Evolutionary conservation across 2,113 vertebrate species (phyloP), one percentile per base, ranked within the genome.

Genomic region (Myrmecophaga tridactyla): DNA sequence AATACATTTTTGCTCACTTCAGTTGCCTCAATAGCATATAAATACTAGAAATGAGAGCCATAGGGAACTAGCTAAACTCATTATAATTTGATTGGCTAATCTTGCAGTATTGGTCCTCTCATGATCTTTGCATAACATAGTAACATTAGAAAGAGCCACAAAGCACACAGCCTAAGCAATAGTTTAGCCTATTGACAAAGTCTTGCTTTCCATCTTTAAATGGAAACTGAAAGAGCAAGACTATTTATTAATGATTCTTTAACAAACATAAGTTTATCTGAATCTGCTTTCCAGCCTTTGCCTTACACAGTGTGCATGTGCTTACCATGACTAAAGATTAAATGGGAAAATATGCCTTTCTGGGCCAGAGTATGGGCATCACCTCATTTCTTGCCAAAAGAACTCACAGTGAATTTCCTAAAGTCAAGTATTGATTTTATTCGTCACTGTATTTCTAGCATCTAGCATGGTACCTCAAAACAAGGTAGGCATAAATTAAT

Each of bases 21-120:
- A 14, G 46, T 96, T 85, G 60, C 86, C 63, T 97, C 92, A 96
- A 72, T 78, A 97, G 67, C 86, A 94, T 90, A 46, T 96, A 96
- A 95, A 82, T 27, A 70, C 27, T 15, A 72, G 96, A 73, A 83
- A 89, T 70, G 13, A 9, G 3, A 97, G 34, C 51, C 62, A 80
- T 43, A 82, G 43, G 62, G 72, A 89, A 48, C 51, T 67, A 86
- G 58, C 75, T 84, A 69, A 94, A 63, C 29, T 94, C 43, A 94
- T 69, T 67, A 27, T 75, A 93, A 90, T 97, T 87, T 77, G 81
- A 94, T 86, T 94, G 60, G 60, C 25, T 60, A 93, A 83, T 95
- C 89, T 96, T 95, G 41, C 53, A 85, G 3, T 67, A 75, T 96
- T 96, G 90, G 21, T 86, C 81, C 60, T 97, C 41, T 89, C 92